A percentile compares a stretch with the other conserved stretches of the same genome.
phyloP scores from a whole-genome alignment of 2,888 invertebrate genomes.

The Fragum fragum region DNA sequence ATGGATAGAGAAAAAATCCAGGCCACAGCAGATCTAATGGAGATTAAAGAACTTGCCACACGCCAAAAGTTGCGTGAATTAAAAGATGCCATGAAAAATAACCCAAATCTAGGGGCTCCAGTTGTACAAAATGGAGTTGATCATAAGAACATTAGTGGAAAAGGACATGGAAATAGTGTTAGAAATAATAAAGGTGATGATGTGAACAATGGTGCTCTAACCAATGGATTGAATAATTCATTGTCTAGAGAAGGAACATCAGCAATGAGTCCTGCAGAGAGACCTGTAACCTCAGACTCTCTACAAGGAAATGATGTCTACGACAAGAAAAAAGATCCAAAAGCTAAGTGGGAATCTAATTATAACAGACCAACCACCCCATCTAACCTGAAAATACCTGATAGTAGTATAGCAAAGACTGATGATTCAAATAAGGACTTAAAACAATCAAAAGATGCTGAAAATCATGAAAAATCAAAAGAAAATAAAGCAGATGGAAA shows the following conservation, averaged over 20 bases:
- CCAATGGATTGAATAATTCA: slow-evolving; percentile 43
- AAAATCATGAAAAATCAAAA: slow-evolving; percentile 32
- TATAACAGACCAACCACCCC: slow-evolving; percentile 69
- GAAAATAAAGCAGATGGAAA: slow-evolving; percentile 2
- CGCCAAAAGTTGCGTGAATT: slow-evolving; percentile 81
- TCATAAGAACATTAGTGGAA: slow-evolving; percentile 12
- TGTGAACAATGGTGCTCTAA: slow-evolving; percentile 18
- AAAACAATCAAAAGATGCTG: slow-evolving; percentile 20
- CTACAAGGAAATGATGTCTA: neutral
- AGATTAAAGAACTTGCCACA: slow-evolving; percentile 81
- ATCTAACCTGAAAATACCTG: slow-evolving; percentile 56
- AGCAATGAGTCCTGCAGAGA: neutral
- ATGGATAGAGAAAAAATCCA: slow-evolving; percentile 77
- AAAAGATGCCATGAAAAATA: slow-evolving; percentile 76
- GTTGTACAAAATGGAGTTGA: slow-evolving; percentile 7
- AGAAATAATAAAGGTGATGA: slow-evolving; percentile 15
- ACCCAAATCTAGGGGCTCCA: slow-evolving; percentile 14
- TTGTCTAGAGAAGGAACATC: slow-evolving; percentile 30
- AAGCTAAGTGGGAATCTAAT: slow-evolving; percentile 71
- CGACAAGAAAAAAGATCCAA: slow-evolving; percentile 59
- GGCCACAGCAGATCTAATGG: slow-evolving; percentile 77
- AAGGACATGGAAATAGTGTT: slow-evolving; percentile 5
- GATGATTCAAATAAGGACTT: slow-evolving; percentile 48
- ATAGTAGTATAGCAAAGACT: slow-evolving; percentile 40
- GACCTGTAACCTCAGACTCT: neutral